phyloP scores from a whole-genome alignment of 92 coral and sea anemone species.

The Heliopora coerulea region DNA sequence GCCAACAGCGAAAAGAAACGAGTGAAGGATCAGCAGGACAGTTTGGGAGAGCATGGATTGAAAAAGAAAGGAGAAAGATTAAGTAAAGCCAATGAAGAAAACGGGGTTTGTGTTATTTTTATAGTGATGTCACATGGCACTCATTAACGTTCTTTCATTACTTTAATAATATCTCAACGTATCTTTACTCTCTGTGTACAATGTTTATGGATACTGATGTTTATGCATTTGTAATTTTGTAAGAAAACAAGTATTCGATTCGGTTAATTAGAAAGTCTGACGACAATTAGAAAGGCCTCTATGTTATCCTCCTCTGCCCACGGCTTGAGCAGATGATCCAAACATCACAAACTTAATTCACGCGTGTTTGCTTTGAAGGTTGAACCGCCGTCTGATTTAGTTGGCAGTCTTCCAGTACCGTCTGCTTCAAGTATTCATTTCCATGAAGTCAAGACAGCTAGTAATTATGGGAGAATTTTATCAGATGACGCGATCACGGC shows the following conservation, averaged over 20 bases:
- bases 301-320: too few relatives aligned
- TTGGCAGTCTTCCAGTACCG: slow-evolving; percentile 85
- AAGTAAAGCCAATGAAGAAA: slow-evolving; percentile 82
- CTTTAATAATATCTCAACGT: too few relatives aligned
- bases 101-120: slow-evolving; percentile 67
- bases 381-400: slow-evolving; percentile 72
- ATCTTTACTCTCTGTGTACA: too few relatives aligned
- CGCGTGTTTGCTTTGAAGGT: slow-evolving; percentile 40
- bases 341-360: too few relatives aligned
- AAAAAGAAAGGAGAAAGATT: slow-evolving; percentile 68
- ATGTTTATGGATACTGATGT: too few relatives aligned
- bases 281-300: too few relatives aligned
- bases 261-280: too few relatives aligned
- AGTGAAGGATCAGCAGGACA: slow-evolving; percentile 67
- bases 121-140: too few relatives aligned
- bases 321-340: too few relatives aligned
- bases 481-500: slow-evolving; percentile 58
- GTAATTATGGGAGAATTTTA: slow-evolving; percentile 66
- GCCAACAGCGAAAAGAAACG: slow-evolving; percentile 76
- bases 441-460: slow-evolving; percentile 77
- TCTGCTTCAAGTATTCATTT: slow-evolving; percentile 85
- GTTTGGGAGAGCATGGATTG: slow-evolving; percentile 78
- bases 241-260: too few relatives aligned
- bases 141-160: too few relatives aligned
- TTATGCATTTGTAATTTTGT: too few relatives aligned